These are phyloP conservation scores for honey bee (Apis mellifera) DNA, from an alignment of 1,140 invertebrate species.

Conservation along the genomic window DNA sequence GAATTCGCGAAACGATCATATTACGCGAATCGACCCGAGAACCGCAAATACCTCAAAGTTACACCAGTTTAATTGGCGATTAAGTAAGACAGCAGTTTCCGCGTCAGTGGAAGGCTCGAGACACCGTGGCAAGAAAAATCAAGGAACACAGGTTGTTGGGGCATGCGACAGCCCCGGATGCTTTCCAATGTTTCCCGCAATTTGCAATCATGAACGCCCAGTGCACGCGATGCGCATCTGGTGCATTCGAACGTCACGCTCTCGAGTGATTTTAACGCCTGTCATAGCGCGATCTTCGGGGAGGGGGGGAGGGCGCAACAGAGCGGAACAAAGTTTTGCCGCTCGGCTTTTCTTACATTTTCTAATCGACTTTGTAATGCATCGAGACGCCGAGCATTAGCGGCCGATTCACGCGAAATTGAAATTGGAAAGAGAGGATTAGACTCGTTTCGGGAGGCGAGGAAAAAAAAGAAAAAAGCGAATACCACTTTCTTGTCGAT, in stretches of 20 bases:
- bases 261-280: constrained; percentile 63
- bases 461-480: too few species aligned
- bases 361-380: constrained; percentile 41
- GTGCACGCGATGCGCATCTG: constrained; percentile 58
- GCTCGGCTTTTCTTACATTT: constrained; percentile 29
- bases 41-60: constrained; percentile 6
- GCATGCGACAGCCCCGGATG: constrained; percentile 47
- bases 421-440: background rate
- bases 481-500: background rate
- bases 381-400: background rate
- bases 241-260: constrained; percentile 64
- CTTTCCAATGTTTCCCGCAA: constrained; percentile 58
- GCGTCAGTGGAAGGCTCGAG: constrained; percentile 43
- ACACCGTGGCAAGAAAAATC: constrained; percentile 46
- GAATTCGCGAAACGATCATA: background rate
- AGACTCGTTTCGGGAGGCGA: background rate
- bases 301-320: constrained; percentile 39
- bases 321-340: constrained; percentile 46
- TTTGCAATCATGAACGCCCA: constrained; percentile 63
- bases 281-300: constrained; percentile 49
- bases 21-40: background rate
- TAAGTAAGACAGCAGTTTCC: constrained; percentile 35
- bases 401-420: background rate
- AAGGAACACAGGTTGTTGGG: constrained; percentile 17
- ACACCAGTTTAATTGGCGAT: constrained; percentile 16